phyloP scores from a whole-genome alignment of 2,113 vertebrate genomes.

The Bucco capensis region DNA sequence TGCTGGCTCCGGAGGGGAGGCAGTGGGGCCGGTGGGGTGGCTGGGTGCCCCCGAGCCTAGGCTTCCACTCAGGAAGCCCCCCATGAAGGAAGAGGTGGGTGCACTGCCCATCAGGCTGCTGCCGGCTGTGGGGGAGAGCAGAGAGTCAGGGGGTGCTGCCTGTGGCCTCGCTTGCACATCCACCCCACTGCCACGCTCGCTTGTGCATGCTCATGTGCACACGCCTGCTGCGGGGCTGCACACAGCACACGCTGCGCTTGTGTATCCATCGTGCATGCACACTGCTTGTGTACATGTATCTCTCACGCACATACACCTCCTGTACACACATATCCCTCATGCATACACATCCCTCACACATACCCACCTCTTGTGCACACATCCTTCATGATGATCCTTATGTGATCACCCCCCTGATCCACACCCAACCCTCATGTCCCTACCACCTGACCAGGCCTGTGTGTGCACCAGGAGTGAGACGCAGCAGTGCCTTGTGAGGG shows the following conservation, averaged over 20 bases:
- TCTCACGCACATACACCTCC: neutral
- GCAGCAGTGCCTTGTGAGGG: fast-evolving
- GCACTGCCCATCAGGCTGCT: constrained; percentile 93
- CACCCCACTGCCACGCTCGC: neutral
- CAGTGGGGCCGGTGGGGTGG: constrained; percentile 82
- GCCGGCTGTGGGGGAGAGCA: constrained; percentile 72
- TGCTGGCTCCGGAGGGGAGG: constrained; percentile 88
- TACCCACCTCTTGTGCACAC: neutral
- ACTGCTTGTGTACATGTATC: neutral
- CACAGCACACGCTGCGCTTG: fast-evolving
- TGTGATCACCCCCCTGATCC: neutral
- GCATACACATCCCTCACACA: neutral
- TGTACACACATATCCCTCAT: fast-evolving
- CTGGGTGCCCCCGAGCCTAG: constrained; percentile 86
- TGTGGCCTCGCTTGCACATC: fast-evolving
- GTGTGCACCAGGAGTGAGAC: fast-evolving
- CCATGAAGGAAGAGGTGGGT: constrained; percentile 91
- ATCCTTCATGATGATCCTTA: neutral
- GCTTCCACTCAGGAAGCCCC: constrained; percentile 93
- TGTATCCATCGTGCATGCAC: neutral
- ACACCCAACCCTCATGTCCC: fast-evolving
- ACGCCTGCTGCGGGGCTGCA: too few relatives aligned
- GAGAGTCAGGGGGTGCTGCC: neutral
- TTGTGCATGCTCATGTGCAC: fast-evolving
- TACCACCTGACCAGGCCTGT: neutral